Evolutionary conservation across 2,888 invertebrate genomes (phyloP).

Genomic region (Micoletzkya japonica): DNA sequence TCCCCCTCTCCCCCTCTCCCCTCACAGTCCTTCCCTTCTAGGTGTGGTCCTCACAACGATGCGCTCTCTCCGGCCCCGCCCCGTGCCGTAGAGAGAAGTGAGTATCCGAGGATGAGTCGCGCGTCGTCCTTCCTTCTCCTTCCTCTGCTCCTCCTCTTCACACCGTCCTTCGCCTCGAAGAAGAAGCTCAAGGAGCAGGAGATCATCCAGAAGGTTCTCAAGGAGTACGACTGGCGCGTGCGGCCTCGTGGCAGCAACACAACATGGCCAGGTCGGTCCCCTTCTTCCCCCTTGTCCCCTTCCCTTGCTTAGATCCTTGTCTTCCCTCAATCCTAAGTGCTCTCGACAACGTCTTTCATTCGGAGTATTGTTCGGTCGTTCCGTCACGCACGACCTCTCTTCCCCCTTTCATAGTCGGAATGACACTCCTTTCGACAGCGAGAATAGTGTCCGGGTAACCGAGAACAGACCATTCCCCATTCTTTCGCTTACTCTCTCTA

Average conservation of each 20-base stretch:
- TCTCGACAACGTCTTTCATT: neutral
- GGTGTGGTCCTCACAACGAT: neutral
- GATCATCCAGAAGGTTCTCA: conserved; percentile 56
- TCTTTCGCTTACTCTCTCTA: neutral
- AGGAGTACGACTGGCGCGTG: conserved; percentile 62
- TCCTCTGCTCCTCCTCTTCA: neutral
- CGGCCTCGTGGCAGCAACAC: conserved; percentile 58
- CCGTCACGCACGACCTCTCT: neutral
- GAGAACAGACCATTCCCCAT: too few species aligned
- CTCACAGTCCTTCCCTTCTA: conserved; percentile 11
- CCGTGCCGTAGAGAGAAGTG: neutral
- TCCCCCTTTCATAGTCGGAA: too few species aligned
- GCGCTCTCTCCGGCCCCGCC: neutral
- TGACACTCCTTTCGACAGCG: too few species aligned
- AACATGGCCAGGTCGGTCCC: conserved; percentile 56
- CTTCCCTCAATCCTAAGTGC: neutral
- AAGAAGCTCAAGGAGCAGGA: conserved; percentile 60
- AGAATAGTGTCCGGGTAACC: too few species aligned
- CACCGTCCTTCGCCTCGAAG: conserved; percentile 31
- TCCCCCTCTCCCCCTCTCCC: neutral
- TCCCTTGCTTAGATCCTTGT: neutral
- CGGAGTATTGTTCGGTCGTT: conserved; percentile 3
- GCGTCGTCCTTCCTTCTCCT: neutral
- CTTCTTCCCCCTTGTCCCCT: neutral
- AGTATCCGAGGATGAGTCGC: too few species aligned